Conservation (phyloP, 2,797 vertebrate genomes). For the Bovichtus variegatus region DNA sequence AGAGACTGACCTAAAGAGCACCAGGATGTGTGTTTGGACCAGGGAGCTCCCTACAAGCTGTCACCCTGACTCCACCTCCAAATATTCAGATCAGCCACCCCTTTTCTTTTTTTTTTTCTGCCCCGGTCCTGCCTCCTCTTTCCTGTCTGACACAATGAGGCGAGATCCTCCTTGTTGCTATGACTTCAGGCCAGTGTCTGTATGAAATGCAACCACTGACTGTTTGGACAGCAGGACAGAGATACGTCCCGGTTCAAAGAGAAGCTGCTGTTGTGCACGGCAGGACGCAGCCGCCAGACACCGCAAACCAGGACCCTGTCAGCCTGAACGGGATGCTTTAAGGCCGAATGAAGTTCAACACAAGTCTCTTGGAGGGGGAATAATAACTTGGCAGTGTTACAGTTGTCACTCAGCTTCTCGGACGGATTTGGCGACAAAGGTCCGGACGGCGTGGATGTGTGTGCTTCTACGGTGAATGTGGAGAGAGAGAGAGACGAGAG, state of each 20-base stretch:
- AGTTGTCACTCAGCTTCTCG: constrained; percentile 4
- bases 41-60: constrained; percentile 61
- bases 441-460: constrained; percentile 27
- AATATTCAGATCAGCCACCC: constrained; percentile 66
- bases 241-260: constrained; percentile 54
- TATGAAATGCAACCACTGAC: constrained; percentile 77
- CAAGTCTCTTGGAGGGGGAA: not conserved
- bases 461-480: constrained; percentile 5
- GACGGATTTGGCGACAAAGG: not conserved
- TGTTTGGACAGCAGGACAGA: constrained; percentile 57
- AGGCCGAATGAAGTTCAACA: constrained; percentile 13
- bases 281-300: constrained; percentile 40
- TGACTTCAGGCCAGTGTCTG: constrained; percentile 78
- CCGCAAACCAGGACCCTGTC: constrained; percentile 25
- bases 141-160: constrained; percentile 81
- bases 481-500: not conserved
- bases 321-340: constrained; percentile 31
- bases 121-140: constrained; percentile 67
- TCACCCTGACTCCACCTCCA: constrained; percentile 68
- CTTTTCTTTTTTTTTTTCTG: not conserved
- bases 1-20: constrained; percentile 24
- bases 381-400: not conserved
- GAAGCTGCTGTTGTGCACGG: constrained; percentile 23
- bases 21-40: constrained; percentile 58
- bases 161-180: constrained; percentile 84